phyloP scores from a whole-genome alignment of 2,797 vertebrate genomes.

The Phoebastria nigripes region DNA sequence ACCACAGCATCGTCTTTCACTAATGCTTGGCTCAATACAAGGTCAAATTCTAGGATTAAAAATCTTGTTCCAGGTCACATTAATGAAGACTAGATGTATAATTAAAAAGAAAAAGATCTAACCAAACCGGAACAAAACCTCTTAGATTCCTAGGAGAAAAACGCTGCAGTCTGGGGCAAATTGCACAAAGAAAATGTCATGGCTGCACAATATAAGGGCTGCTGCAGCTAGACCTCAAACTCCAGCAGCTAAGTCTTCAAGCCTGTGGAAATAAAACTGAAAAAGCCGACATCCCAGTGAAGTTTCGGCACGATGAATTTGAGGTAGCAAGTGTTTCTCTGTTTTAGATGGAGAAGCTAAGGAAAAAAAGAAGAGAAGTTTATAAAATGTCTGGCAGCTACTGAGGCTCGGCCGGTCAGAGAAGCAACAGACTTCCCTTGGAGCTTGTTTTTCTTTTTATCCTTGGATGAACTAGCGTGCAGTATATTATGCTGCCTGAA shows the following conservation, averaged over 20 bases:
- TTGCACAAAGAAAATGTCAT: background rate
- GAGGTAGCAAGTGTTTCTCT: background rate
- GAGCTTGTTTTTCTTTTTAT: conserved; percentile 66
- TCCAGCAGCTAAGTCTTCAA: background rate
- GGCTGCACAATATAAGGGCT: background rate
- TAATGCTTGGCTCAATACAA: background rate
- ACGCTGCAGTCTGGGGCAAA: background rate
- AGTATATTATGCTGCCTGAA: conserved; percentile 71
- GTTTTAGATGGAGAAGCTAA: background rate
- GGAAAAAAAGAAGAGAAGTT: background rate
- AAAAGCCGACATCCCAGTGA: conserved; percentile 1
- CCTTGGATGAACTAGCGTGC: conserved; percentile 72
- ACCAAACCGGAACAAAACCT: background rate
- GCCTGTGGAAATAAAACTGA: background rate
- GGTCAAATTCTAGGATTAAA: background rate
- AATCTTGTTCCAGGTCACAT: background rate
- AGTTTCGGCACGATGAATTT: background rate
- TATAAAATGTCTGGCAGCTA: conserved; percentile 52
- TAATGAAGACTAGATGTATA: background rate
- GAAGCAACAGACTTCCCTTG: conserved; percentile 48
- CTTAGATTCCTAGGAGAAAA: background rate
- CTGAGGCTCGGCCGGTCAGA: background rate
- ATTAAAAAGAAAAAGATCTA: background rate
- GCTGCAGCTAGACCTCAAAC: background rate
- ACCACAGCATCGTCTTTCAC: background rate